Percentiles rank a stretch among this genome's conserved stretches.
Evolutionary conservation across 2,888 invertebrate genomes (phyloP).

Genomic region (Chymomyza amoena): DNA sequence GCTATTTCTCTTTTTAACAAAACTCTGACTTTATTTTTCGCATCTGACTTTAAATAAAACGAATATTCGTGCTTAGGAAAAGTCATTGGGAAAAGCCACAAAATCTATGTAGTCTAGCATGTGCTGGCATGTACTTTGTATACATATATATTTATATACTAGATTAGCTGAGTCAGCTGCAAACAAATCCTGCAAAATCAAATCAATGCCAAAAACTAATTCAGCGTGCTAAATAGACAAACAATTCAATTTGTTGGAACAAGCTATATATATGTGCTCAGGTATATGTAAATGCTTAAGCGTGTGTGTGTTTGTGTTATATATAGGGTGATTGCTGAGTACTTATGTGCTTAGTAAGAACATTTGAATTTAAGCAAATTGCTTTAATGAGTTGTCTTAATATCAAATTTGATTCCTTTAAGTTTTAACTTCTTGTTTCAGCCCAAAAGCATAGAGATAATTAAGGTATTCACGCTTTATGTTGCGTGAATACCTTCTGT

Average conservation of each 20-base stretch:
- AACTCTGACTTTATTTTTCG: conserved; percentile 15
- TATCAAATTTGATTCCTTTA: too few species aligned
- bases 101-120: conserved; percentile 1
- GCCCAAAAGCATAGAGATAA: too few species aligned
- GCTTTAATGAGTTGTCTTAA: too few species aligned
- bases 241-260: neutral
- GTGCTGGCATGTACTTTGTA: neutral
- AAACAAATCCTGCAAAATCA: conserved; percentile 42
- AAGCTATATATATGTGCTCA: neutral
- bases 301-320: neutral
- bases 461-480: too few species aligned
- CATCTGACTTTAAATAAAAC: neutral
- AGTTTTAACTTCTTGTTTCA: too few species aligned
- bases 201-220: conserved; percentile 46
- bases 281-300: conserved; percentile 2
- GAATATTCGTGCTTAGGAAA: neutral
- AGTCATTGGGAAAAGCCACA: neutral
- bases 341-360: too few species aligned
- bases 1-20: conserved; percentile 6
- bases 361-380: too few species aligned
- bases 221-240: conserved; percentile 30
- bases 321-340: too few species aligned
- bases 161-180: conserved; percentile 13
- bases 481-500: too few species aligned
- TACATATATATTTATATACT: neutral